These are phyloP conservation scores for Asobara japonica DNA, from an alignment of 1,140 invertebrate genomes.

Conservation along the genomic window DNA sequence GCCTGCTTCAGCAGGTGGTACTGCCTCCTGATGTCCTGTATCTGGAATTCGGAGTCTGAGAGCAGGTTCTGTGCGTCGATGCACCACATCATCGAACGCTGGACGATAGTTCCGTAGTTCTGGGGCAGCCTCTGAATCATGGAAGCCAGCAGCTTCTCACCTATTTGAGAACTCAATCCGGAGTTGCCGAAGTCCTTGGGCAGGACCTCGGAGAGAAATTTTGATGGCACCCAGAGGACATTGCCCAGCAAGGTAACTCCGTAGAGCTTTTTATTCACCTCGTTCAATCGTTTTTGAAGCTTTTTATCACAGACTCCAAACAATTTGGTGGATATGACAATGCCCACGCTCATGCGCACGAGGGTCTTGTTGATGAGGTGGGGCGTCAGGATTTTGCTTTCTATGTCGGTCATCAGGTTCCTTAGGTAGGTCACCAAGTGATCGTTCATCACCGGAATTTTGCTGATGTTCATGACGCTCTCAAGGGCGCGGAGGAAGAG, in stretches of 20 bases:
- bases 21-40: constrained; percentile 73
- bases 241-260: constrained; percentile 80
- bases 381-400: constrained; percentile 71
- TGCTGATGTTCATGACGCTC: constrained; percentile 74
- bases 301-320: constrained; percentile 84
- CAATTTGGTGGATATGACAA: constrained; percentile 78
- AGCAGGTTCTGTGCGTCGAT: constrained; percentile 51
- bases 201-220: constrained; percentile 70
- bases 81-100: constrained; percentile 54
- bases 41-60: constrained; percentile 59
- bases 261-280: constrained; percentile 82
- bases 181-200: constrained; percentile 48
- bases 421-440: constrained; percentile 80
- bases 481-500: constrained; percentile 69
- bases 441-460: constrained; percentile 74
- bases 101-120: constrained; percentile 44
- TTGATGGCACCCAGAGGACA: constrained; percentile 82
- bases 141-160: constrained; percentile 51
- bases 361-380: constrained; percentile 71
- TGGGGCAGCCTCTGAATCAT: constrained; percentile 49
- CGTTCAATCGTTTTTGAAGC: constrained; percentile 76
- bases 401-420: constrained; percentile 72
- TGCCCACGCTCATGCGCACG: constrained; percentile 78
- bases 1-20: constrained; percentile 74
- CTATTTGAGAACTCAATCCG: constrained; percentile 43